A percentile compares a stretch with the other conserved stretches of the same genome.
These are phyloP conservation scores for Camponotus floridanus DNA, from an alignment of 1,140 invertebrate species.

Conservation along the genomic window DNA sequence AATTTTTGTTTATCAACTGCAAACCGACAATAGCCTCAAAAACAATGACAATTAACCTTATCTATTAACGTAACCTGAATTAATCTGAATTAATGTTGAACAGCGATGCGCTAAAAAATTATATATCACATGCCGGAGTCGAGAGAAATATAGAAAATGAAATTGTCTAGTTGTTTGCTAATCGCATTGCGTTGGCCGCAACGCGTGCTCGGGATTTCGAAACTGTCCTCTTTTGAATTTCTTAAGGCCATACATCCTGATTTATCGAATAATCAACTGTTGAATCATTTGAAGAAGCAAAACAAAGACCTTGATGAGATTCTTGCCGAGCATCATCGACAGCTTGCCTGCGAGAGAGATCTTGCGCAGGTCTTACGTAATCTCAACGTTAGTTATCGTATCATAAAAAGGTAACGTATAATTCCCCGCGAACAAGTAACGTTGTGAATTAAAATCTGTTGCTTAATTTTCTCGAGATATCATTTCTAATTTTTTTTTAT, in stretches of 20 bases:
- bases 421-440: slow-evolving; percentile 13
- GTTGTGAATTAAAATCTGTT: slow-evolving; percentile 23
- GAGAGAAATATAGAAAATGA: slow-evolving; percentile 30
- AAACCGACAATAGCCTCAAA: background rate
- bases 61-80: slow-evolving; percentile 25
- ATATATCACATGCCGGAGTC: background rate
- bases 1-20: background rate
- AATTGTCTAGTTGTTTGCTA: slow-evolving; percentile 20
- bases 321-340: slow-evolving; percentile 53
- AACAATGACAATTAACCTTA: slow-evolving; percentile 38
- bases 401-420: slow-evolving; percentile 71
- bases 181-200: slow-evolving; percentile 22
- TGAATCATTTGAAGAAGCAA: slow-evolving; percentile 24
- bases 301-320: slow-evolving; percentile 52
- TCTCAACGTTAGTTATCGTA: slow-evolving; percentile 59
- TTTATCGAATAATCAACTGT: slow-evolving; percentile 45
- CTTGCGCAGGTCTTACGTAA: slow-evolving; percentile 54
- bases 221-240: slow-evolving; percentile 54
- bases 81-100: background rate
- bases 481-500: too few species aligned
- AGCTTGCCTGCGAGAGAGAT: slow-evolving; percentile 64
- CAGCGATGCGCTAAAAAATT: background rate
- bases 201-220: slow-evolving; percentile 55
- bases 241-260: slow-evolving; percentile 18
- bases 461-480: too few species aligned